Evolutionary conservation across 2,797 vertebrate genomes (phyloP).

Genomic region (Poeciliopsis turneri): DNA sequence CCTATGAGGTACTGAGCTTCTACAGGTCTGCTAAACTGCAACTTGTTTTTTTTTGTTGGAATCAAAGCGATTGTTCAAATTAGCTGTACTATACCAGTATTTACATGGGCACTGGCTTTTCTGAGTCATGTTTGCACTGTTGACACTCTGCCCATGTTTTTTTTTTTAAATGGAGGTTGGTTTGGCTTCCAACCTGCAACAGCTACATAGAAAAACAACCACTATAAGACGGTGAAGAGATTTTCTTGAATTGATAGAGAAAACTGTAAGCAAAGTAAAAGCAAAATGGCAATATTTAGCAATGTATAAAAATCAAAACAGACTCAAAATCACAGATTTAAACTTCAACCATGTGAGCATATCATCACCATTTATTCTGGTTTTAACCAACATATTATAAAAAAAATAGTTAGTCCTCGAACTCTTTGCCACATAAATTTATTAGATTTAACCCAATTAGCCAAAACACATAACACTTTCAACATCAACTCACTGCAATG

Average conservation of each 20-base stretch:
- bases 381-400: too few relatives aligned
- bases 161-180: not conserved
- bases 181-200: conserved; percentile 70
- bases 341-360: too few relatives aligned
- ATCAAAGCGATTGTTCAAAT: conserved; percentile 34
- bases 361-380: too few relatives aligned
- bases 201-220: conserved; percentile 60
- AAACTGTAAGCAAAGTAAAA: not conserved
- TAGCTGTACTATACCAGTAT: conserved; percentile 17
- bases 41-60: conserved; percentile 31
- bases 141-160: not conserved
- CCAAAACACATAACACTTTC: not conserved
- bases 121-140: not conserved
- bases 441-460: too few relatives aligned
- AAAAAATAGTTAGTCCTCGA: too few relatives aligned
- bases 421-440: too few relatives aligned
- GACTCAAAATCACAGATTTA: too few relatives aligned
- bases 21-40: conserved; percentile 61
- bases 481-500: not conserved
- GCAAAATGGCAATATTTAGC: not conserved
- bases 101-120: conserved; percentile 10
- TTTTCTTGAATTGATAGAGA: not conserved
- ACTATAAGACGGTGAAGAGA: conserved; percentile 21
- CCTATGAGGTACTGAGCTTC: conserved; percentile 59
- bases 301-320: too few relatives aligned